Evolutionary conservation across 1,140 invertebrate genomes (phyloP), one percentile per base, ranked within the genome.

Genomic region (Dinoponera quadriceps): DNA sequence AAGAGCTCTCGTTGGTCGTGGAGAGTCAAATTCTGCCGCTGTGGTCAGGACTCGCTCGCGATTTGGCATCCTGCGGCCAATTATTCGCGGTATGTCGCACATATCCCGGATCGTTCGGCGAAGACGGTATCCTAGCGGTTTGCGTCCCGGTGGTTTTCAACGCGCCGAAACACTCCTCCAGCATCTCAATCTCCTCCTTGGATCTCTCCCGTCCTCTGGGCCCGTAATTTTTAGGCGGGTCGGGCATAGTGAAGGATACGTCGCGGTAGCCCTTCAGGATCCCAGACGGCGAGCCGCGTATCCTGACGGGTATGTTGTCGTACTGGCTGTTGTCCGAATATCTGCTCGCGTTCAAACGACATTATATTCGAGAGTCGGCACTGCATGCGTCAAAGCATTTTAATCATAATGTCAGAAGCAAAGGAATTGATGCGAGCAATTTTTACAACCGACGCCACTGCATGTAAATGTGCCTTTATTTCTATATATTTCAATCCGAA

Each of bases 11-110:
- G 63, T 22, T 60, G 2, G 22, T 51, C 44, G n/a, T 44, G 44
- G 25, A 51, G 65, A 25, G 0, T 83, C 25, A 87, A 78, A 87
- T 84, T 83, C 48, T 86, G 0, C 80, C 85, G 0, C 80, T 82
- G 54, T 95, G 93, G 7, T 95, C 96, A 0, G 96, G 96, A 91
- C 95, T 96, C 72, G 95, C 95, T 82, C 95, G 95, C 82, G 93
- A 91, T 51, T 92, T 93, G 33, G 82, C 68, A 22, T 94, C 94
- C 33, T 95, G 94, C 2, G 96, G 95, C 96, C 96, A 97, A 80
- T 95, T 95, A 83, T 95, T 95, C 2, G 95, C 96, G 14, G 96
- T 95, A 84, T 96, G 96, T 90, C 96, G 95, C 0, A 97, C 96
- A 82, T 95, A 97, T 54, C 96, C 96, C 0, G 96, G 96, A 89